Base-by-base conservation (phyloP, 1,140 invertebrate genomes). In the Vollenhovia emeryi region DNA sequence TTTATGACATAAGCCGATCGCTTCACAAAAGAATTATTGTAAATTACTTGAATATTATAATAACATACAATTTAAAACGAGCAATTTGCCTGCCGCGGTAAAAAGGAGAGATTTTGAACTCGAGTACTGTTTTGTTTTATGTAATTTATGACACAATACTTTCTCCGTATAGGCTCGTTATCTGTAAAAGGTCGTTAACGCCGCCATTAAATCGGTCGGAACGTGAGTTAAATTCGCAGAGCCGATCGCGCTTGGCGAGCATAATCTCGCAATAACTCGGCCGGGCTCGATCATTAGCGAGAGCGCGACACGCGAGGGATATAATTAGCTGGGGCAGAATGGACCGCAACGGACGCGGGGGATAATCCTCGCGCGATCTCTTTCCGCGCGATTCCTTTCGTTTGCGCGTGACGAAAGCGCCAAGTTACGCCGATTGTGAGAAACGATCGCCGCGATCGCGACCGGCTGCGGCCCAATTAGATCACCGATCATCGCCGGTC, bases 391-490 rank as follows among this genome's bases (percentile, higher is more conserved):
- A 36, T 36, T 18, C 78, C 50, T 55, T 52, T 79, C 59, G 36
- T 52, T 79, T 40, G n/a, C 9, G 48, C 24, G 21, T 79, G 60
- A 30, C 60, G 62, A 82, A 82, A 82, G 3, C 62, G 48, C 21
- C 7, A 36, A 24, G 50, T 36, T 52, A 68, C 73, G 36, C 30
- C n/a, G n/a, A n/a, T n/a, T n/a, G n/a, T 15, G 36, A 30, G 36
- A 13, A 21, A 52, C 60, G 76, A 71, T 57, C 40, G 24, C 9
- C n/a, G 59, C 40, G 30, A 78, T 66, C 30, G 45, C 3, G 59
- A 50, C 40, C 36, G 45, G 55, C n/a, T 68, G 55, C 7, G 43
- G 33, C 45, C n/a, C 33, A 86, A 76, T 86, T 66, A 64, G 27
- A 52, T 45, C 48, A 52, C 64, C 69, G 68, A 75, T 57, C 18